These are phyloP conservation scores for Entomobrya multifasciata DNA, from an alignment of 2,888 invertebrate species.

Conservation along the genomic window DNA sequence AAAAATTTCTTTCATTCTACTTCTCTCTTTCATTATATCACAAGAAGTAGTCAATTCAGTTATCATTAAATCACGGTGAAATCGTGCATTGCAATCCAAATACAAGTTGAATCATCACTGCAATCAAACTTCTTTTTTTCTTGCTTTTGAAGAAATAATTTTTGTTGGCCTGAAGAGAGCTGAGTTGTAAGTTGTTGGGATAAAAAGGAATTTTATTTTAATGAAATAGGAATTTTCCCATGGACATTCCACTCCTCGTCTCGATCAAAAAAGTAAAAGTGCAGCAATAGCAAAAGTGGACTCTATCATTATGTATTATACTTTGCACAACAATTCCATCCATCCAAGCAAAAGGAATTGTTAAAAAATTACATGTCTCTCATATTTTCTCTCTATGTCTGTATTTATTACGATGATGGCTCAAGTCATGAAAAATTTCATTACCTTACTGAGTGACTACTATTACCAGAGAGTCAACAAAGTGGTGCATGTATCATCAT, in stretches of 20 bases:
- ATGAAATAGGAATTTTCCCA: constrained; percentile 57
- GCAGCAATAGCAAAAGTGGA: not conserved
- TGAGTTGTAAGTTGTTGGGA: too few species aligned
- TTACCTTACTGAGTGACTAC: constrained; percentile 35
- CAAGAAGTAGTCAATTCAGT: too few species aligned
- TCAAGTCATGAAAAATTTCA: constrained; percentile 35
- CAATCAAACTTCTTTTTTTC: not conserved
- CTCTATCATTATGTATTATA: too few species aligned
- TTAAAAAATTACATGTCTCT: too few species aligned
- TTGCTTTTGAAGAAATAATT: too few species aligned
- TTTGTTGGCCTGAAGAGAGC: too few species aligned
- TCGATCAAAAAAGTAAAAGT: constrained; percentile 13
- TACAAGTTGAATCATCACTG: not conserved
- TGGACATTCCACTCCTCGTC: constrained; percentile 57
- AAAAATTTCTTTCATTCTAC: not conserved
- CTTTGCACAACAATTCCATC: too few species aligned
- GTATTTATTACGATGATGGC: too few species aligned
- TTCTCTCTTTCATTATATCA: constrained; percentile 3
- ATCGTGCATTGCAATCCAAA: not conserved
- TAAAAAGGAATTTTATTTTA: constrained; percentile 24
- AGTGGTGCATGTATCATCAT: constrained; percentile 18
- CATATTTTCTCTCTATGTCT: too few species aligned
- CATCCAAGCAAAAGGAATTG: too few species aligned
- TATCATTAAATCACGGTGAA: not conserved
- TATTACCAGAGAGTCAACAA: not conserved